Evolutionary conservation across 2,113 vertebrate species (phyloP), one percentile per base, ranked within the genome.

Genomic region (Sinocyclocheilus anophthalmus): DNA sequence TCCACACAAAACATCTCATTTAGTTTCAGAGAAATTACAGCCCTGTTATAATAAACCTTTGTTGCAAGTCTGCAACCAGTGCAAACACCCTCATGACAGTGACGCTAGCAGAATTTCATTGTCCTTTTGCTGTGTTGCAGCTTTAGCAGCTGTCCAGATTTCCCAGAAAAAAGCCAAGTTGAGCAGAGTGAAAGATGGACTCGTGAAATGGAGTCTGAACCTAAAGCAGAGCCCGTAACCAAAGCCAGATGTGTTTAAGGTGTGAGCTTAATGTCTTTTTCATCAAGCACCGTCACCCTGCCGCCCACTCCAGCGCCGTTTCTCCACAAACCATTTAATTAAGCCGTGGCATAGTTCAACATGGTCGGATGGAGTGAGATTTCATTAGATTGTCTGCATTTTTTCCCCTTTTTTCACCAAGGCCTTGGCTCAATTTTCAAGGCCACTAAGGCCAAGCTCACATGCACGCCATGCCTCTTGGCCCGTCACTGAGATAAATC

Each of bases 241-340:
- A 93, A 90, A 94, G 89, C 93, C 95, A 95, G 94, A 94, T 95
- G 94, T 94, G 88, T 89, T 84, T 81, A 90, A 88, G 91, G 91
- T 84, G 61, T 57, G 57, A 73, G 20, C 33, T 48, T 85, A 53
- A 72, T 76, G 85, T 77, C n/a, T 73, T 65, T 78, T 78, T 91
- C 88, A 26, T 88, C 84, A 70, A 63, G 16, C 37, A 22, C 70
- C 22, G 10, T 22, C 57, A 76, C 61, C 53, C 48, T 72, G 65
- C 79, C 80, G 13, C 73, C 50, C 45, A 50, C 63, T 53, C 69
- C 30, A 42, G 77, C 55, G 81, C 53, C 0, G 1, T 16, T 73
- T 83, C 42, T 65, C n/a, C 12, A 20, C 6, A 61, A 61, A 83
- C 18, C 13, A 20, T 83, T 83, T 83, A 82, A 53, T 61, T 81